Conservation (phyloP, 1,140 invertebrate species). For the Halesus radiatus region DNA sequence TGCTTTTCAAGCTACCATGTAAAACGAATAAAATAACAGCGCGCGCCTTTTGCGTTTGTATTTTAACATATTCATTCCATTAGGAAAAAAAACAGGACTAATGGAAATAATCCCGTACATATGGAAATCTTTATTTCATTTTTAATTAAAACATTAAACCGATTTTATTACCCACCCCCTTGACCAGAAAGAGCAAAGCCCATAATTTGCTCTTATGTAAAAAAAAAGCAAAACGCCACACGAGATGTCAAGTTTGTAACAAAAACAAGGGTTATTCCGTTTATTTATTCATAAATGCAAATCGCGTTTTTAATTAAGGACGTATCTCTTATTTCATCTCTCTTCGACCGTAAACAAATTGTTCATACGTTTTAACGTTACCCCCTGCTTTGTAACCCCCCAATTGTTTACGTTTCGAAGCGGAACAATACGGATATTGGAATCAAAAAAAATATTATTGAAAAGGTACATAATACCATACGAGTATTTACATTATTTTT, state of each 20-base stretch:
- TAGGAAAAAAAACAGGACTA: background rate
- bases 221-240: constrained; percentile 18
- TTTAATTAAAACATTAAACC: constrained; percentile 39
- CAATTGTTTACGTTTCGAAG: background rate
- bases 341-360: constrained; percentile 35
- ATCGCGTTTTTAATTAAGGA: constrained; percentile 41
- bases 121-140: constrained; percentile 28
- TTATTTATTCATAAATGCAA: constrained; percentile 43
- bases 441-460: too few species aligned
- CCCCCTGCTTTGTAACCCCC: constrained; percentile 10
- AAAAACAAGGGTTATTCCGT: constrained; percentile 6
- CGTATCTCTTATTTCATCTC: constrained; percentile 30
- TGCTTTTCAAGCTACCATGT: too few species aligned
- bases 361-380: constrained; percentile 19
- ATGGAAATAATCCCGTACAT: constrained; percentile 17
- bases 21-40: too few species aligned
- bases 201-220: constrained; percentile 30
- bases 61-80: background rate
- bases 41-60: background rate
- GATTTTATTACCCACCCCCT: constrained; percentile 34
- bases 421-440: background rate
- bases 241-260: constrained; percentile 36
- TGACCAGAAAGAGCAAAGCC: background rate
- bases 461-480: too few species aligned
- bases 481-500: too few species aligned